A percentile compares a stretch with the other conserved stretches of the same genome.
phyloP scores from a whole-genome alignment of 2,888 invertebrate species.

The Eupithecia vulgata region DNA sequence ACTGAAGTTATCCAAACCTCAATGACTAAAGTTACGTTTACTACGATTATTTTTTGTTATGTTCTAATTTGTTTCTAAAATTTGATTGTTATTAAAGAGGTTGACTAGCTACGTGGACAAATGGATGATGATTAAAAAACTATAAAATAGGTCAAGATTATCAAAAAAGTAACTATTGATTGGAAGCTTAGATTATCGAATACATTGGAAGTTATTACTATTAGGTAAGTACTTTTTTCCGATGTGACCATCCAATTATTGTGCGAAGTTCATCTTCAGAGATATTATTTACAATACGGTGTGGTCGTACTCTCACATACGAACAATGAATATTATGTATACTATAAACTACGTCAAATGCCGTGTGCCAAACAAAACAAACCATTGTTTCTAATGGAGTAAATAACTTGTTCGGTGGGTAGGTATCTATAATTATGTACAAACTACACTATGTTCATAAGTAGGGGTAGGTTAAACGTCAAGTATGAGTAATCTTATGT shows the following conservation, averaged over 20 bases:
- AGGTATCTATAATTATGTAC: background rate
- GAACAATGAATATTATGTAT: conserved; percentile 1
- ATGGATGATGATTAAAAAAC: too few relatives aligned
- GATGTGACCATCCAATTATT: background rate
- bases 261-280: background rate
- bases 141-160: too few relatives aligned
- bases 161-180: too few relatives aligned
- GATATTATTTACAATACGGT: background rate
- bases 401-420: background rate
- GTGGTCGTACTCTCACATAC: background rate
- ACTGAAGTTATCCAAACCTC: too few relatives aligned
- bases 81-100: too few relatives aligned
- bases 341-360: background rate
- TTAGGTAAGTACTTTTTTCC: background rate
- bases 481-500: background rate
- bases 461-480: background rate
- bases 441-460: too few relatives aligned
- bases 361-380: background rate
- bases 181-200: too few relatives aligned
- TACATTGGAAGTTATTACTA: background rate
- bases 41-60: too few relatives aligned
- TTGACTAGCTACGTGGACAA: too few relatives aligned
- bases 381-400: background rate
- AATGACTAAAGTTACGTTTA: too few relatives aligned
- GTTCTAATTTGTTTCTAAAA: too few relatives aligned